Conservation (phyloP, 2,888 invertebrate genomes). For the Leucophenga maculata region DNA sequence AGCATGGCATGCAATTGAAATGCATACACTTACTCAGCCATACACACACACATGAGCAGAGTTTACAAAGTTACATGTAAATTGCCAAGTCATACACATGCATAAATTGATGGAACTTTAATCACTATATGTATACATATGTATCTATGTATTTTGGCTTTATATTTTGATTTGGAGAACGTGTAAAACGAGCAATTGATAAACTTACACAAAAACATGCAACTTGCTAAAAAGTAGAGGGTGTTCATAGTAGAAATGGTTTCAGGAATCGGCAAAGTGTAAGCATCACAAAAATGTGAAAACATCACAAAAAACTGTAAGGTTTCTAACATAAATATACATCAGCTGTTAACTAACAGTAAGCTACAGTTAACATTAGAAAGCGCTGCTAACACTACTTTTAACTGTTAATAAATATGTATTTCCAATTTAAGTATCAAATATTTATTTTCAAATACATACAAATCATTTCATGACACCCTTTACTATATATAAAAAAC, state of each 20-base stretch:
- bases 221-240: not conserved
- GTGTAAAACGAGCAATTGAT: conserved; percentile 43
- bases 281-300: too few species aligned
- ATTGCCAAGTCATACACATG: conserved; percentile 9
- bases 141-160: conserved; percentile 31
- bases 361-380: too few species aligned
- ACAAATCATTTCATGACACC: too few species aligned
- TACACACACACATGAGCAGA: not conserved
- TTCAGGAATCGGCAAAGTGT: too few species aligned
- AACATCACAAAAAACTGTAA: too few species aligned
- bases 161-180: conserved; percentile 37
- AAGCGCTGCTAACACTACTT: too few species aligned
- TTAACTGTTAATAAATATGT: too few species aligned
- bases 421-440: too few species aligned
- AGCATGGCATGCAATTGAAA: conserved; percentile 2
- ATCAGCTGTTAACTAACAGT: too few species aligned
- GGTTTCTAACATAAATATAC: too few species aligned
- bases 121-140: not conserved
- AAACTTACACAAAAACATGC: conserved; percentile 30
- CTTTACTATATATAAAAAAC: not conserved
- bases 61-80: not conserved
- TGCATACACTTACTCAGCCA: not conserved
- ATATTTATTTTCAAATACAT: too few species aligned
- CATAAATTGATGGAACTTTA: conserved; percentile 22
- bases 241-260: too few species aligned